Conservation (phyloP, 2,113 vertebrate genomes). For the Chrysemys picta region DNA sequence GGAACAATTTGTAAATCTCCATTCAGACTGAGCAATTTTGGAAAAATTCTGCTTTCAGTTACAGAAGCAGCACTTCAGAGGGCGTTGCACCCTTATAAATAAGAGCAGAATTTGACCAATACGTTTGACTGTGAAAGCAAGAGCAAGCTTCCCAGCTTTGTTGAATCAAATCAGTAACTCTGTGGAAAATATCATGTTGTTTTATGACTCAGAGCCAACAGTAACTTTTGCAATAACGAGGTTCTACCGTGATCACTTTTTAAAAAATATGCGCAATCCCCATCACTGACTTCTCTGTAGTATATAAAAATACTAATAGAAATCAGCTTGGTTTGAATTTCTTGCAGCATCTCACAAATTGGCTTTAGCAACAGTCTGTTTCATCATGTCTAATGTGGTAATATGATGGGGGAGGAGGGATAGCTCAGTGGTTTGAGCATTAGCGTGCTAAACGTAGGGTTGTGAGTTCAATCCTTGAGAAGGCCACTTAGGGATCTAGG, state of each 20-base stretch:
- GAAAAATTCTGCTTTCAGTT: not conserved
- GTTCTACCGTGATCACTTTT: not conserved
- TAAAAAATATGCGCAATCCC: not conserved
- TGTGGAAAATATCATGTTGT: not conserved
- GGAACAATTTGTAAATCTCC: not conserved
- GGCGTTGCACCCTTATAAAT: not conserved
- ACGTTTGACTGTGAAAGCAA: fast-evolving
- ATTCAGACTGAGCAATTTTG: not conserved
- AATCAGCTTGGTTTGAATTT: not conserved
- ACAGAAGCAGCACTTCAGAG: not conserved
- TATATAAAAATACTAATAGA: not conserved
- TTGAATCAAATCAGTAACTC: not conserved
- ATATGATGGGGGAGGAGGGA: fast-evolving
- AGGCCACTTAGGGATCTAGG: too few relatives aligned
- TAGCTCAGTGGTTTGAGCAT: too few relatives aligned
- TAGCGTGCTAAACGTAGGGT: too few relatives aligned
- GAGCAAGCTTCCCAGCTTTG: not conserved
- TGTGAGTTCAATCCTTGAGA: too few relatives aligned
- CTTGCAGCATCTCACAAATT: not conserved
- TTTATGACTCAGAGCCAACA: slow-evolving; percentile 1
- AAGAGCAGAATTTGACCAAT: not conserved
- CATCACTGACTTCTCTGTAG: not conserved
- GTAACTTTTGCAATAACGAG: not conserved
- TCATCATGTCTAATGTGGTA: not conserved
- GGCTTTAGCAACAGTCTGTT: not conserved